Evolutionary conservation across 1,140 invertebrate genomes (phyloP).

Genomic region (Rhizoglyphus robini): DNA sequence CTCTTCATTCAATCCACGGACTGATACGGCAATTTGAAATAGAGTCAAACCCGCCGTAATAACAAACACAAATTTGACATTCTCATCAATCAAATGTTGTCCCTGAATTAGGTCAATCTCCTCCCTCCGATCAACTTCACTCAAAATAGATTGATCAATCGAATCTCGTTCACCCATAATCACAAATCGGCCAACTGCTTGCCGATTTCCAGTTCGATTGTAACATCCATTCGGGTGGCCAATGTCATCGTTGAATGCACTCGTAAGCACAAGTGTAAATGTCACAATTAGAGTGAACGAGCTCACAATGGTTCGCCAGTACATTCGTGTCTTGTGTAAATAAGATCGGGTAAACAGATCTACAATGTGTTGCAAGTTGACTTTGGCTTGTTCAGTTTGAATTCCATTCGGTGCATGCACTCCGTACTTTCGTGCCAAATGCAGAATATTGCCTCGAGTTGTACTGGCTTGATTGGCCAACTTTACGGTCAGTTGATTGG

Average conservation of each 20-base stretch:
- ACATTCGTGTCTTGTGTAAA: background rate
- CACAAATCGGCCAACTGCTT: background rate
- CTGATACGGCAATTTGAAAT: background rate
- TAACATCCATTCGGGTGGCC: background rate
- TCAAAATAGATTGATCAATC: background rate
- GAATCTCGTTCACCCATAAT: background rate
- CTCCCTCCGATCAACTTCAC: background rate
- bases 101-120: background rate
- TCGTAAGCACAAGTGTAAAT: background rate
- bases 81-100: conserved; percentile 8
- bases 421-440: background rate
- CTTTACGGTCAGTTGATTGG: background rate
- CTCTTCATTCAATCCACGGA: background rate
- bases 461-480: background rate
- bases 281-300: background rate
- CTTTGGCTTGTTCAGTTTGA: background rate
- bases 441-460: conserved; percentile 6
- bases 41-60: background rate
- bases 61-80: conserved; percentile 4
- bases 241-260: background rate
- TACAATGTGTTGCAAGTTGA: background rate
- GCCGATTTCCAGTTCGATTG: background rate
- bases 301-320: background rate
- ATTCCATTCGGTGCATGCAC: background rate
- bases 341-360: background rate